Conservation (phyloP, 2,797 vertebrate genomes). For the Silurus aristotelis region DNA sequence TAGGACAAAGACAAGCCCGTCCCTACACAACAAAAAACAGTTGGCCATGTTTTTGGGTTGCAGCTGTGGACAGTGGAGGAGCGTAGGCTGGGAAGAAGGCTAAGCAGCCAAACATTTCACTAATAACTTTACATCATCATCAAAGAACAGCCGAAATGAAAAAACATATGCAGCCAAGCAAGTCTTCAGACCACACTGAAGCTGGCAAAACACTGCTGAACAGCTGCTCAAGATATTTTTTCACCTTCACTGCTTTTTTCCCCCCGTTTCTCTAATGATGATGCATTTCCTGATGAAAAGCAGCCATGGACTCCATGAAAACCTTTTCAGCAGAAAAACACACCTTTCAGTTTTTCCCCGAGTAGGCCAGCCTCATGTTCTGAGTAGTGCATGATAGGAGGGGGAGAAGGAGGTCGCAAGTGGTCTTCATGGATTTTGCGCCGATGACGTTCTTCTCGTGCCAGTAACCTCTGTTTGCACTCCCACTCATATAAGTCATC, state of each 20-base stretch:
- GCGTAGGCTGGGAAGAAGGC: constrained; percentile 14
- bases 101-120: constrained; percentile 29
- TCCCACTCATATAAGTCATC: constrained; percentile 89
- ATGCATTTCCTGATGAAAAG: constrained; percentile 35
- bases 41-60: constrained; percentile 29
- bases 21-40: constrained; percentile 47
- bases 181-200: constrained; percentile 30
- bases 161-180: constrained; percentile 21
- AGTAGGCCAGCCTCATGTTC: constrained; percentile 81
- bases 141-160: constrained; percentile 30
- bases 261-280: constrained; percentile 35
- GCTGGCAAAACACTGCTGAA: constrained; percentile 24
- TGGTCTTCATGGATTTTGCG: constrained; percentile 77
- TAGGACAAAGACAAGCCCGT: constrained; percentile 35
- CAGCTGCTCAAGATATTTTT: constrained; percentile 28
- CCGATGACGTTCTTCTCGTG: constrained; percentile 81
- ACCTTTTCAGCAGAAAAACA: constrained; percentile 35
- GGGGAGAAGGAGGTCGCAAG: constrained; percentile 78
- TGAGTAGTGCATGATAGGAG: constrained; percentile 82
- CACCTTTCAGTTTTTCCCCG: constrained; percentile 84
- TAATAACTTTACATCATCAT: constrained; percentile 37
- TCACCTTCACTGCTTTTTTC: constrained; percentile 34
- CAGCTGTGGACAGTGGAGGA: constrained; percentile 22
- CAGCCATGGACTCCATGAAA: constrained; percentile 31
- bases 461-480: constrained; percentile 82